A percentile compares a stretch with the other conserved stretches of the same genome.
Evolutionary conservation across 1,140 invertebrate species (phyloP).

Genomic region (Drosophila guanche): DNA sequence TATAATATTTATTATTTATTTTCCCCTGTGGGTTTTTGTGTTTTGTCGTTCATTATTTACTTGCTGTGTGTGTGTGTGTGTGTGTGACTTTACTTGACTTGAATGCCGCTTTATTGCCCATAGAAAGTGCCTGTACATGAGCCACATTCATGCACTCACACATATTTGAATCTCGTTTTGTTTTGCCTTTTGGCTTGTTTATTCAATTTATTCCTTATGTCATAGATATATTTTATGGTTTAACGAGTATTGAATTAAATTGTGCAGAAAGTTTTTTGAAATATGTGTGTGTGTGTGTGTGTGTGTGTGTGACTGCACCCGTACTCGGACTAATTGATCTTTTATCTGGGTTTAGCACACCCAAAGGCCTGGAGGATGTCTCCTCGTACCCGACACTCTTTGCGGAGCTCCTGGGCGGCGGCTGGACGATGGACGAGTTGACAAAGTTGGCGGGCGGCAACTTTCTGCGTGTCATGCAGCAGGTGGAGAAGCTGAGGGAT

Average conservation of each 20-base stretch:
- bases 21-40: background rate
- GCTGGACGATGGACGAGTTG: slow-evolving; percentile 92
- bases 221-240: slow-evolving; percentile 8
- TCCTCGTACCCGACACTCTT: slow-evolving; percentile 95
- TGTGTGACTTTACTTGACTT: slow-evolving; percentile 27
- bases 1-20: slow-evolving; percentile 54
- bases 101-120: slow-evolving; percentile 32
- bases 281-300: slow-evolving; percentile 10
- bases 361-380: slow-evolving; percentile 94
- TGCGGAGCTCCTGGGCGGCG: slow-evolving; percentile 91
- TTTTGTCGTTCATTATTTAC: slow-evolving; percentile 34
- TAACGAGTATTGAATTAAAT: slow-evolving; percentile 35
- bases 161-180: too few species aligned
- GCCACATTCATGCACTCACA: background rate
- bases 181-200: background rate
- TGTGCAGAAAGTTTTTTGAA: slow-evolving; percentile 28
- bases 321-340: slow-evolving; percentile 1
- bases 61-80: slow-evolving; percentile 25
- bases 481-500: slow-evolving; percentile 84
- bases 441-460: slow-evolving; percentile 95
- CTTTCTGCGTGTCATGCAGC: slow-evolving; percentile 90
- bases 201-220: slow-evolving; percentile 40
- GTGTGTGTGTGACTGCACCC: background rate
- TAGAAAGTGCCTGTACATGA: slow-evolving; percentile 14
- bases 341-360: slow-evolving; percentile 86